phyloP scores from a whole-genome alignment of 2,888 invertebrate species.

The Xestobium rufovillosum region DNA sequence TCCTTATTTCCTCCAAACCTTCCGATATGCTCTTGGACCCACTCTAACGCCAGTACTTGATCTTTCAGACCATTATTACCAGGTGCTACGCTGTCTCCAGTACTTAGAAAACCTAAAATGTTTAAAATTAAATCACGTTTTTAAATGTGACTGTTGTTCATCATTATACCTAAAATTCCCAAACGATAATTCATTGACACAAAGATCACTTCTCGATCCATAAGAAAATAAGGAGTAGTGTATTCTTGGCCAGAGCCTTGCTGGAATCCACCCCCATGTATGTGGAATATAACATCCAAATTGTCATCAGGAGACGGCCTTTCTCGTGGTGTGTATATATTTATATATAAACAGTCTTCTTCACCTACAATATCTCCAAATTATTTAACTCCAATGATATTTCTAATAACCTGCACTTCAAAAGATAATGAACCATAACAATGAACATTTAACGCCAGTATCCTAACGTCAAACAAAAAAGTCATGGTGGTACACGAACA shows the following conservation, averaged over 20 bases:
- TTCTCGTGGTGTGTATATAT: slow-evolving; percentile 49
- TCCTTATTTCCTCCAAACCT: slow-evolving; percentile 61
- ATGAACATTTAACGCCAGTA: too few species aligned
- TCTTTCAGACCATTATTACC: slow-evolving; percentile 65
- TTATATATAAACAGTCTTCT: slow-evolving; percentile 57
- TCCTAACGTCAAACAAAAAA: too few species aligned
- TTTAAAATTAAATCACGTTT: not conserved
- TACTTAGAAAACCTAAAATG: slow-evolving; percentile 61
- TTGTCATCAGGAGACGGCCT: slow-evolving; percentile 14
- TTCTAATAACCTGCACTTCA: too few species aligned
- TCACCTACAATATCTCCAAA: slow-evolving; percentile 38
- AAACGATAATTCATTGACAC: slow-evolving; percentile 60
- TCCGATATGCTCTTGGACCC: slow-evolving; percentile 58
- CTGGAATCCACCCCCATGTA: slow-evolving; percentile 59
- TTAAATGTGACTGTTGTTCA: not conserved
- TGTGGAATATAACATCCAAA: slow-evolving; percentile 52
- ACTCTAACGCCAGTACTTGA: slow-evolving; percentile 57
- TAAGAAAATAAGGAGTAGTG: slow-evolving; percentile 46
- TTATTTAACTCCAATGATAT: too few species aligned
- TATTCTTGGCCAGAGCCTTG: slow-evolving; percentile 51
- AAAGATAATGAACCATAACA: too few species aligned
- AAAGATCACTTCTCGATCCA: slow-evolving; percentile 51
- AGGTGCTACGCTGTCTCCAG: slow-evolving; percentile 56
- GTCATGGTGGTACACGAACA: too few species aligned
- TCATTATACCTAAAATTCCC: slow-evolving; percentile 38